Base-by-base conservation (phyloP, 2,113 vertebrate genomes). In the Corythornis madagascariensis region DNA sequence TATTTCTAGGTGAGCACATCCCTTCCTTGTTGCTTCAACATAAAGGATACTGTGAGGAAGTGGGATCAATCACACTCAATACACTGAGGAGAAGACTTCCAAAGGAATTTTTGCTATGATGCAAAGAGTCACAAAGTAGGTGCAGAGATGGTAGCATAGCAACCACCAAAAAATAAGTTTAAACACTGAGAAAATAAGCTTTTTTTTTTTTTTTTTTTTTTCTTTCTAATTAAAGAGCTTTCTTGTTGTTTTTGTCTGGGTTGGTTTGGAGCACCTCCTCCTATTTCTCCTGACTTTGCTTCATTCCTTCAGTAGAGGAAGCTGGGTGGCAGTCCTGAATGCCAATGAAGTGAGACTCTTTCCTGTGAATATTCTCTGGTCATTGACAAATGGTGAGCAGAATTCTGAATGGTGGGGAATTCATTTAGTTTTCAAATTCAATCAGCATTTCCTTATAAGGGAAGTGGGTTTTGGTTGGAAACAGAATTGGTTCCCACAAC, bases 111-210 rank as follows among this genome's bases (percentile, higher is more conserved):
- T 79, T 76, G 18, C 57, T 55, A 4, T n/a, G 67, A 64, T 88
- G 94, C 88, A 73, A 91, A 93, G 71, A 7, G 3, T 53, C 47
- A 43, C 59, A 50, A 64, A 73, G 31, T 55, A 75, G 60, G 57
- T 90, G 73, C 82, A 96, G 90, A 91, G 53, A 61, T 0, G 43
- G 87, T 92, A 90, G 48, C 94, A 84, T 86, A 94, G 95, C 90
- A 96, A 93, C 90, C 73, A 90, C 80, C 56, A 91, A 77, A 70
- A 86, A 92, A 77, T 52, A 78, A 91, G 90, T 96, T 92, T 95
- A 90, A 96, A 86, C 59, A 79, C 73, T 69, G 75, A 91, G 85
- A 91, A 96, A 92, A 95, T 85, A 38, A 95, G 72, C 65, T 11
- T 50, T 85, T 93, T 93, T 92, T 71, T 75, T 93, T 71, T 75